A percentile compares a stretch with the other conserved stretches of the same genome.
phyloP scores from a whole-genome alignment of 2,888 invertebrate genomes.

The Epinotia brunnichana region DNA sequence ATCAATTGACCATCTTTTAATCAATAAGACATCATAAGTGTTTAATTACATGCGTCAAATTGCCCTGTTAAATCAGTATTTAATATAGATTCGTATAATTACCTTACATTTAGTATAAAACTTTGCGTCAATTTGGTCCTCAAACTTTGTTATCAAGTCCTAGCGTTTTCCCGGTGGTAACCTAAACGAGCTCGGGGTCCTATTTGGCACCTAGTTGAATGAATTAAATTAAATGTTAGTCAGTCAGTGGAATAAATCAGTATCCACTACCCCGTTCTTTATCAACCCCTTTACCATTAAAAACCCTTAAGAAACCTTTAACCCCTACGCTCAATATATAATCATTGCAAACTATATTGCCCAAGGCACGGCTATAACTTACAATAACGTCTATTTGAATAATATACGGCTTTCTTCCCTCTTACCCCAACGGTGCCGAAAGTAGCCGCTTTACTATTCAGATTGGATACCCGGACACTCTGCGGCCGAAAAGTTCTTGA shows the following conservation, averaged over 20 bases:
- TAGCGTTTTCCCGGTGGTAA: too few species aligned
- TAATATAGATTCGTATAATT: too few species aligned
- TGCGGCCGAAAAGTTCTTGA: slow-evolving; percentile 17
- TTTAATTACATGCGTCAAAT: too few species aligned
- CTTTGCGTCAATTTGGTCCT: too few species aligned
- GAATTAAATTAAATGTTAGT: too few species aligned
- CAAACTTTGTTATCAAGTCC: too few species aligned
- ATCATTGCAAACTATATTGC: slow-evolving; percentile 16
- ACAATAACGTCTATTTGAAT: slow-evolving; percentile 32
- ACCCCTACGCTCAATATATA: slow-evolving; percentile 11
- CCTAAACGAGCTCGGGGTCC: too few species aligned
- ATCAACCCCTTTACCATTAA: neutral
- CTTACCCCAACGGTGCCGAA: slow-evolving; percentile 3
- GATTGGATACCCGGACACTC: neutral
- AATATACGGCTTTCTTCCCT: slow-evolving; percentile 18
- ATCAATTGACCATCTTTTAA: too few species aligned
- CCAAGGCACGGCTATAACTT: slow-evolving; percentile 13
- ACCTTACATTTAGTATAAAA: too few species aligned
- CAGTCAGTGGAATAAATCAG: neutral
- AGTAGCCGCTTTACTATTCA: slow-evolving; percentile 10
- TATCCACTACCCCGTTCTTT: neutral
- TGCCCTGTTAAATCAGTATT: too few species aligned
- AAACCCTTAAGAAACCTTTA: neutral
- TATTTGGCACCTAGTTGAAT: too few species aligned
- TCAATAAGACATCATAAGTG: too few species aligned